Conservation (phyloP, 2,113 vertebrate genomes). For the Chrysochloris asiatica region DNA sequence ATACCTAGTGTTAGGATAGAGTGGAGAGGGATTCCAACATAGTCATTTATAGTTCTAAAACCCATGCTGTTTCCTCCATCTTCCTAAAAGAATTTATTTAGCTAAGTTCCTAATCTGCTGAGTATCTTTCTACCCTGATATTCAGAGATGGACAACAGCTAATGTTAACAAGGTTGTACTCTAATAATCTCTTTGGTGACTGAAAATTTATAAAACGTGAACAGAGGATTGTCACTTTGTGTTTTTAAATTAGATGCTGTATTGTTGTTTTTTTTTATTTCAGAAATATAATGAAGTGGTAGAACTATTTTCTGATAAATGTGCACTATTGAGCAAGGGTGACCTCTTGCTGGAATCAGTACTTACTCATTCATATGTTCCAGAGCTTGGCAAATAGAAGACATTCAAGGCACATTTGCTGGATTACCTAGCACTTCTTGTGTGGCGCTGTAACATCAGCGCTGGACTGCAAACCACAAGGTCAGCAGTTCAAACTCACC, state of each 20-base stretch:
- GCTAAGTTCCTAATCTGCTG: background rate
- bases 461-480: no score
- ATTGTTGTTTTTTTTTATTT: background rate
- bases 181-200: background rate
- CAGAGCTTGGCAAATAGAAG: no score
- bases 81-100: background rate
- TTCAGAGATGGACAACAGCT: background rate
- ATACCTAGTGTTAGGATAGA: rapidly evolving
- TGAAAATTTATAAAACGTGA: background rate
- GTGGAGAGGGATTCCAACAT: rapidly evolving
- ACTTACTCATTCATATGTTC: rapidly evolving
- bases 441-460: no score
- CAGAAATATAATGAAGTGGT: background rate
- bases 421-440: no score
- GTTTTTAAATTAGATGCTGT: background rate
- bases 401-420: no score
- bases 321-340: background rate
- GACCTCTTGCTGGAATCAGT: no score
- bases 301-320: background rate
- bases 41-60: background rate
- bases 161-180: no score
- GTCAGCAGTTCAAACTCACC: no score
- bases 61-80: rapidly evolving
- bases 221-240: background rate
- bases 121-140: background rate